Evolutionary conservation across 1,140 invertebrate species (phyloP).

Genomic region (Trichonephila inaurata): DNA sequence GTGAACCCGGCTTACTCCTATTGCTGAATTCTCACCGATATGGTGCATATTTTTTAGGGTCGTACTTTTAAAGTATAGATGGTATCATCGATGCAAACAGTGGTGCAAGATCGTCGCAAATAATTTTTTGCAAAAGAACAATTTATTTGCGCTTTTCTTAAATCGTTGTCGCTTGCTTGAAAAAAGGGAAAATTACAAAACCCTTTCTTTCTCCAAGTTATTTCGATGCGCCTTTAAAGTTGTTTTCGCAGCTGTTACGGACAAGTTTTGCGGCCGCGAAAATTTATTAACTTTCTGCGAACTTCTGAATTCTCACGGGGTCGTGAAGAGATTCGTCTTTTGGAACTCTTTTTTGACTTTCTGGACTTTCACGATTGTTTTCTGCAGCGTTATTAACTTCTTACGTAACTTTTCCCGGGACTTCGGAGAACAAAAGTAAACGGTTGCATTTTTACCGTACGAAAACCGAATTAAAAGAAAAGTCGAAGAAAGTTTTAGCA

Average conservation of each 20-base stretch:
- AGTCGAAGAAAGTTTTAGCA: no score
- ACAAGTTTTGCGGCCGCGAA: constrained; percentile 31
- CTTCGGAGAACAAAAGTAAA: no score
- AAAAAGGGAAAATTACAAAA: neutral
- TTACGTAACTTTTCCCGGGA: no score
- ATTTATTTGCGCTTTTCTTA: neutral
- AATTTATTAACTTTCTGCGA: constrained; percentile 41
- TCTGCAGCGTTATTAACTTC: no score
- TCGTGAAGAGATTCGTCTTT: neutral
- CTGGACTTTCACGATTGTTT: no score
- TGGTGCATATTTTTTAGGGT: neutral
- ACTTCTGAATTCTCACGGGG: neutral
- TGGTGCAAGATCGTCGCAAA: neutral
- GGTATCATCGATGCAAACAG: neutral
- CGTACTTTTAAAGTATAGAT: neutral
- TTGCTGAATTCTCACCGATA: neutral
- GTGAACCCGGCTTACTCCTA: constrained; percentile 51
- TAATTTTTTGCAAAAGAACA: neutral
- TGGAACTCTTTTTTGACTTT: neutral
- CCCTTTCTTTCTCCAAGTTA: neutral
- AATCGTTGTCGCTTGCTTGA: neutral
- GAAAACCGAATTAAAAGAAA: no score
- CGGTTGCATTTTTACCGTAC: no score
- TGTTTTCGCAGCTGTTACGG: neutral
- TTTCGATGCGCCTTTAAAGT: constrained; percentile 19